Percentiles rank a stretch among this genome's conserved stretches.
Evolutionary conservation across 2,113 vertebrate species (phyloP).

Genomic region (Cochlearius cochlearius): DNA sequence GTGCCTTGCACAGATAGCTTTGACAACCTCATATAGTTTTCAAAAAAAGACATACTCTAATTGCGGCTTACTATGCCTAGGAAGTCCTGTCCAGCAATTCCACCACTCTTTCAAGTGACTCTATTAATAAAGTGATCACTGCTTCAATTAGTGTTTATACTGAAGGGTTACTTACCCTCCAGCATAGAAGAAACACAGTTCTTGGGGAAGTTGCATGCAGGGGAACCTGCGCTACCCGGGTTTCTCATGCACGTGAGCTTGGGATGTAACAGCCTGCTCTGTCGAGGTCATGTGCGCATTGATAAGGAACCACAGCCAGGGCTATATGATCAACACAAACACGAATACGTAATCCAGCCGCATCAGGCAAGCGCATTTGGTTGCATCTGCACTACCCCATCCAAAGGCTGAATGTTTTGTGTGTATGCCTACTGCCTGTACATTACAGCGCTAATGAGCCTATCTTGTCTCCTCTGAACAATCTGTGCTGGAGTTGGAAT

Average conservation of each 20-base stretch:
- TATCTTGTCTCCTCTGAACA: constrained; percentile 24
- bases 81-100: not conserved
- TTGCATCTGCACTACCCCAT: not conserved
- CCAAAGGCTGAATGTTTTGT: not conserved
- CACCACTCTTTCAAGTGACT: not conserved
- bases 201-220: not conserved
- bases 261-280: not conserved
- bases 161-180: not conserved
- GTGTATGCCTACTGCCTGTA: not conserved
- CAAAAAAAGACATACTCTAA: not conserved
- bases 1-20: not conserved
- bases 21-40: not conserved
- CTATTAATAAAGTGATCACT: not conserved
- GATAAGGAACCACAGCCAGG: not conserved
- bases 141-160: not conserved
- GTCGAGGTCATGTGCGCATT: rapidly evolving
- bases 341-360: not conserved
- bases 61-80: not conserved
- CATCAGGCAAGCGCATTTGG: not conserved
- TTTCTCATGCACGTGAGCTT: not conserved
- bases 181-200: not conserved
- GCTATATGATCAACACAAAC: not conserved
- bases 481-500: constrained; percentile 38
- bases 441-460: not conserved
- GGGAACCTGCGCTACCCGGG: not conserved